Percentiles rank a stretch among this genome's conserved stretches.
These are phyloP conservation scores for Zosterops hypoxanthus DNA, from an alignment of 2,113 vertebrate species.

Conservation along the genomic window DNA sequence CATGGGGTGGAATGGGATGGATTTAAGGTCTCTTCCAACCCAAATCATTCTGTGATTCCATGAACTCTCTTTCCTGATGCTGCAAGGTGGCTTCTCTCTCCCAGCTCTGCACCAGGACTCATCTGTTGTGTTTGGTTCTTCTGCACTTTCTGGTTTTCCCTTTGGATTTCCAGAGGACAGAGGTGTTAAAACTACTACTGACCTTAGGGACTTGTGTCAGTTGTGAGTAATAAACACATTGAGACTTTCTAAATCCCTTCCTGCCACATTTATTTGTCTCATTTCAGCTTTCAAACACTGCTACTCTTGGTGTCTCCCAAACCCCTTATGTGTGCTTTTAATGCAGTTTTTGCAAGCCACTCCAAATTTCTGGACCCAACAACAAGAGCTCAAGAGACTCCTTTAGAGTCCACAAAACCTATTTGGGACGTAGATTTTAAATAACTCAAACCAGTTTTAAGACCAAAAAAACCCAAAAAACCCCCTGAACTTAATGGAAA, in stretches of 20 bases:
- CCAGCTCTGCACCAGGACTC: background rate
- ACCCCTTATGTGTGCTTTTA: background rate
- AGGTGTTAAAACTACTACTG: background rate
- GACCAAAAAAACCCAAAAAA: rapidly evolving
- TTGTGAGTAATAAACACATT: background rate
- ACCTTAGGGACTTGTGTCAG: background rate
- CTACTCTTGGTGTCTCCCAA: background rate
- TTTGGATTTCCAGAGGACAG: background rate
- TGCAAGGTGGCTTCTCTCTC: background rate
- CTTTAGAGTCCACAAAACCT: background rate
- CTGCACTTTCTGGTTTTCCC: background rate
- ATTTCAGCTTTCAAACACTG: background rate
- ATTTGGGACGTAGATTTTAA: background rate
- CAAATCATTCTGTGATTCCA: background rate
- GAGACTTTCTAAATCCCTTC: background rate
- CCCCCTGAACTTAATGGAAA: background rate
- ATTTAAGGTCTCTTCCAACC: background rate
- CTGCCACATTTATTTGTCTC: background rate
- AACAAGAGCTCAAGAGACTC: background rate
- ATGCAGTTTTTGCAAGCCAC: background rate
- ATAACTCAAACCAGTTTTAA: background rate
- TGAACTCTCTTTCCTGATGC: background rate
- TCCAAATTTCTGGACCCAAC: background rate
- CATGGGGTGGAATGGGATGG: background rate
- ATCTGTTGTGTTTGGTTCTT: background rate